Evolutionary conservation across 2,113 vertebrate genomes (phyloP), one percentile per base, ranked within the genome.

Genomic region (Monopterus albus): DNA sequence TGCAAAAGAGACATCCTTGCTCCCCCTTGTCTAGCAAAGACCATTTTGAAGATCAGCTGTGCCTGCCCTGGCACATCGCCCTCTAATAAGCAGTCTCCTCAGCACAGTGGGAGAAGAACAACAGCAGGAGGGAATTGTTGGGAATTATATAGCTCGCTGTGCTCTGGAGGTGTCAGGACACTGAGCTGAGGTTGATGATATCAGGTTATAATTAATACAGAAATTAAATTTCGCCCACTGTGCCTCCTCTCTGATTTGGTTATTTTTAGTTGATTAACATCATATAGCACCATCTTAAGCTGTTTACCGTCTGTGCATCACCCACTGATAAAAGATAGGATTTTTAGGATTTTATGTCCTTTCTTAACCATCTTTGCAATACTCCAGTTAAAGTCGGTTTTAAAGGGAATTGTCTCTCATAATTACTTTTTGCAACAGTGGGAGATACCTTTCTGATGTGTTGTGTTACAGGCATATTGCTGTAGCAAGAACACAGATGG

Each of bases 401-500:
- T n/a, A n/a, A n/a, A n/a, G n/a, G n/a, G n/a, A n/a, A n/a, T n/a
- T n/a, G n/a, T n/a, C n/a, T n/a, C n/a, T n/a, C n/a, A n/a, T n/a
- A n/a, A n/a, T n/a, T n/a, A n/a, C n/a, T n/a, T 65, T 56, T 55
- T 42, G 20, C 49, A 47, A 33, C 25, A 18, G 59, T 47, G 23
- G 57, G n/a, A 21, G 36, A 61, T 71, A 38, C 40, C 28, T 63
- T 91, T 94, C 88, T 93, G 92, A 91, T 93, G 93, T 82, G 23
- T 93, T 92, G 91, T 91, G 92, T 80, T 21, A 12, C 91, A 91
- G 90, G 92, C 91, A 91, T 94, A 93, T 94, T 93, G 92, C 82
- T 40, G 68, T 90, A 85, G 88, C 58, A 60, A 38, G 35, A 92
- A 91, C 92, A 88, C 95, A 95, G 95, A 96, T 95, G 95, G 94